Percentiles rank a stretch among this genome's conserved stretches.
Conservation (phyloP, 2,113 vertebrate genomes). For the Oryzias celebensis region DNA sequence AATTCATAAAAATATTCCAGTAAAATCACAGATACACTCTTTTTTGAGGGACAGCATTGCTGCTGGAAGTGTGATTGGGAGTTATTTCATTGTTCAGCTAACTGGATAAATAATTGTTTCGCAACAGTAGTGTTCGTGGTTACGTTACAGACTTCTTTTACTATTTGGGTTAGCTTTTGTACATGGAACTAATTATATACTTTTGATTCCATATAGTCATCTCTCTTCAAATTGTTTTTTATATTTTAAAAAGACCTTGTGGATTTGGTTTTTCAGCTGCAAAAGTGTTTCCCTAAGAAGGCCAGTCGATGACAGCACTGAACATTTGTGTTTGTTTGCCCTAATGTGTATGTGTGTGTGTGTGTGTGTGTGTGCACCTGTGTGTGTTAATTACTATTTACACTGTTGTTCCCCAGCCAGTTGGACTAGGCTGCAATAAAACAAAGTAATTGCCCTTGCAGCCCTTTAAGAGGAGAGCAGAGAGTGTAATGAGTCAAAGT, state of each 20-base stretch:
- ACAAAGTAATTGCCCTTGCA: conserved; percentile 48
- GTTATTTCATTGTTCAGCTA: no score
- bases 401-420: conserved; percentile 40
- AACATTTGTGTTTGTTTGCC: conserved; percentile 12
- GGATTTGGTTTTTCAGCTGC: neutral
- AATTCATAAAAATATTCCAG: no score
- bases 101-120: no score
- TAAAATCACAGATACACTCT: no score
- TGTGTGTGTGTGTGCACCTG: conserved; percentile 20
- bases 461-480: conserved; percentile 34
- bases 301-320: neutral
- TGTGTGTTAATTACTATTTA: conserved; percentile 59
- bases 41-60: no score
- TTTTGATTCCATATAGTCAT: neutral
- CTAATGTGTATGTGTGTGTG: conserved; percentile 17
- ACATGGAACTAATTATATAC: neutral
- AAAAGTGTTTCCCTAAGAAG: conserved; percentile 1
- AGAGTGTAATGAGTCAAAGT: conserved; percentile 29
- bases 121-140: no score
- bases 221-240: neutral
- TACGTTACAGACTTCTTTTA: no score
- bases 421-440: conserved; percentile 56
- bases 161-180: no score
- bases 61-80: no score
- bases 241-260: neutral